These are phyloP conservation scores for Corbicula japonica DNA, from an alignment of 2,888 invertebrate species.

Conservation along the genomic window DNA sequence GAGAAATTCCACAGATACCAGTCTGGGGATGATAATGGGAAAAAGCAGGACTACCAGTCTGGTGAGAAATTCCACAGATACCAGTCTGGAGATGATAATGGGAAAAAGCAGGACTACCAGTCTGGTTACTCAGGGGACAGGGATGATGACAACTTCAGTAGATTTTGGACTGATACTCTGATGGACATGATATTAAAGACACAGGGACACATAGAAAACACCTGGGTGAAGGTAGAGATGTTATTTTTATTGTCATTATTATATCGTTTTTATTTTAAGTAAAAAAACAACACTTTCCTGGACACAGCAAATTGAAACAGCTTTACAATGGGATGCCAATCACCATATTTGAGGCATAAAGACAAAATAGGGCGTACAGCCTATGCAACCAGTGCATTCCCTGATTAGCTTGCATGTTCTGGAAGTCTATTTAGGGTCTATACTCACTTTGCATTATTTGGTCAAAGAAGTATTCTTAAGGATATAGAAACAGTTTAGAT, in stretches of 20 bases:
- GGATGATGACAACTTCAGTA: background rate
- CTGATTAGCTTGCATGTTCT: too few species aligned
- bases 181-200: slow-evolving; percentile 56
- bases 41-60: background rate
- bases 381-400: too few species aligned
- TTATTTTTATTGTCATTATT: background rate
- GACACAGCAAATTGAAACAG: background rate
- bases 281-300: background rate
- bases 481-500: too few species aligned
- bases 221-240: slow-evolving; percentile 42
- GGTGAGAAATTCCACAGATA: background rate
- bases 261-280: background rate
- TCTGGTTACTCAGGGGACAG: background rate
- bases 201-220: slow-evolving; percentile 39
- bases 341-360: background rate
- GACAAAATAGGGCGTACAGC: too few species aligned
- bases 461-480: too few species aligned
- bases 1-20: background rate
- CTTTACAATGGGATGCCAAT: background rate
- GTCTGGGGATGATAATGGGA: background rate
- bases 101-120: background rate
- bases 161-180: slow-evolving; percentile 40
- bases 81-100: background rate
- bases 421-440: too few species aligned
- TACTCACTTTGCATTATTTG: too few species aligned